A percentile compares a stretch with the other conserved stretches of the same genome.
Evolutionary conservation across 2,113 vertebrate genomes (phyloP).

Genomic region (Centropristis striata): DNA sequence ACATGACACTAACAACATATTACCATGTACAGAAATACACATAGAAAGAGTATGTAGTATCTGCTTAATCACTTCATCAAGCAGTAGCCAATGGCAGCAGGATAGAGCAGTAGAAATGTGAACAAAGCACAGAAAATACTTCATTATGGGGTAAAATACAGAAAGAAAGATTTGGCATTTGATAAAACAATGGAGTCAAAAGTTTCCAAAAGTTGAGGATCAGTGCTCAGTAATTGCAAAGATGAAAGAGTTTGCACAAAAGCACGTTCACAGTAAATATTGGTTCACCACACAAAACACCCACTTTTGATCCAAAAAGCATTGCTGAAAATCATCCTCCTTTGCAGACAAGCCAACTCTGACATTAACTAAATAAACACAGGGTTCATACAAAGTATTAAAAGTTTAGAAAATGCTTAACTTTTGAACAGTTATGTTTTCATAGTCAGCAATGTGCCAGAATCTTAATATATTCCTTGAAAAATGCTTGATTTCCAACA

Average conservation of each 20-base stretch:
- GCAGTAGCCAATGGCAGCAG: constrained; percentile 10
- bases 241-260: not conserved
- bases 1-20: not conserved
- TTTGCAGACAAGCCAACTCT: constrained; percentile 1
- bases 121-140: constrained; percentile 8
- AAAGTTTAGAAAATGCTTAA: too few species aligned
- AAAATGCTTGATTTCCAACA: too few species aligned
- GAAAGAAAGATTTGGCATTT: not conserved
- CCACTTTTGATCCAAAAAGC: not conserved
- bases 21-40: not conserved
- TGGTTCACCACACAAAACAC: not conserved
- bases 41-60: not conserved
- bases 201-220: not conserved
- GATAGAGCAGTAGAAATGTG: not conserved
- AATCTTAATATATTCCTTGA: too few species aligned
- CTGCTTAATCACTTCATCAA: constrained; percentile 1
- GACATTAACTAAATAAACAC: not conserved
- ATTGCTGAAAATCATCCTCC: not conserved
- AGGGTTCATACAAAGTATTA: too few species aligned
- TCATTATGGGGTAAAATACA: not conserved
- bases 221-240: not conserved
- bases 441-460: too few species aligned
- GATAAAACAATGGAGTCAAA: not conserved
- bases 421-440: too few species aligned
- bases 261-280: not conserved